phyloP scores from a whole-genome alignment of 2,113 vertebrate genomes.

The Leptobrachium ailaonicum region DNA sequence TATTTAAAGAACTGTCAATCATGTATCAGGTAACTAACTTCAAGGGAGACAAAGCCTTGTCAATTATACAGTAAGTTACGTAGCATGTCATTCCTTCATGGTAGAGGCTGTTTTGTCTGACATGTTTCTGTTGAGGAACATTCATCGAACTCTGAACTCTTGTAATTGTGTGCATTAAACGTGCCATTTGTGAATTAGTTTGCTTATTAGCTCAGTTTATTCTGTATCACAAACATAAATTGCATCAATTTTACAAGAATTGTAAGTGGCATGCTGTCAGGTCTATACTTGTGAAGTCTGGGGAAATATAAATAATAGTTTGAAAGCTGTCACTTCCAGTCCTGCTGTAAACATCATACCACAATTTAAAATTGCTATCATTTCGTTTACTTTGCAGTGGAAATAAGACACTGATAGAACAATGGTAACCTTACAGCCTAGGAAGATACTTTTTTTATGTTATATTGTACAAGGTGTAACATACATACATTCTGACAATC shows the following conservation, averaged over 20 bases:
- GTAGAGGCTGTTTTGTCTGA: conserved; percentile 13
- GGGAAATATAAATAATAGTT: conserved; percentile 71
- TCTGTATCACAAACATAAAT: conserved; percentile 74
- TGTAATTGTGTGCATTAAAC: conserved; percentile 44
- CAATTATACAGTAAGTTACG: conserved; percentile 54
- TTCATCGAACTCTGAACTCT: conserved; percentile 39
- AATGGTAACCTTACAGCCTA: background rate
- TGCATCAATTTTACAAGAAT: conserved; percentile 70
- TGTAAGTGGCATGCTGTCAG: conserved; percentile 76
- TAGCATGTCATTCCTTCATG: conserved; percentile 34
- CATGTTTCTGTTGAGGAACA: conserved; percentile 32
- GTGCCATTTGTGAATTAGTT: conserved; percentile 46
- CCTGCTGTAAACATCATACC: conserved; percentile 72
- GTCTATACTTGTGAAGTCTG: conserved; percentile 64
- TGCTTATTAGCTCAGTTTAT: conserved; percentile 60
- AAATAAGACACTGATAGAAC: background rate
- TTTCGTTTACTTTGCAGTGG: conserved; percentile 29
- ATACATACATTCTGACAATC: too few relatives aligned
- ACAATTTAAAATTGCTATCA: conserved; percentile 33
- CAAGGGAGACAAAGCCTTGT: conserved; percentile 55
- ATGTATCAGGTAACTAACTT: conserved; percentile 59
- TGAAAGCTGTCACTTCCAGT: conserved; percentile 74
- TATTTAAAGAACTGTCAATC: conserved; percentile 66
- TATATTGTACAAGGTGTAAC: too few relatives aligned
- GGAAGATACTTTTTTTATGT: background rate